phyloP scores from a whole-genome alignment of 2,888 invertebrate species.

The Phortica okadai region DNA sequence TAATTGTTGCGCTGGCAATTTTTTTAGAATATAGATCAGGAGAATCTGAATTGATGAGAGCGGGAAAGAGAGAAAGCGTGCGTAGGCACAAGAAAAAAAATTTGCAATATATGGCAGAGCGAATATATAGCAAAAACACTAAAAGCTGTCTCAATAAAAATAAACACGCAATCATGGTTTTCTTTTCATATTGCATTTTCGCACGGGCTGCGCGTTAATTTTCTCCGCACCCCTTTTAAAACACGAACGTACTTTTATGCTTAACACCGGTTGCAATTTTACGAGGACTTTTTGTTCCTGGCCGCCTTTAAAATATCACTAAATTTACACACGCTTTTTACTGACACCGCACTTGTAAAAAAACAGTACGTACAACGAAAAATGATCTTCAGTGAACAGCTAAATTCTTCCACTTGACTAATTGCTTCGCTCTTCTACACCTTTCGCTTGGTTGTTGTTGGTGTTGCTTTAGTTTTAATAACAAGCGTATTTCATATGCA shows the following conservation, averaged over 20 bases:
- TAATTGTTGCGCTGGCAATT: background rate
- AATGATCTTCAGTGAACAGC: slow-evolving; percentile 13
- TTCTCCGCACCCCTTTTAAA: background rate
- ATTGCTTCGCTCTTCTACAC: slow-evolving; percentile 4
- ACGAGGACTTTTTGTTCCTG: slow-evolving; percentile 55
- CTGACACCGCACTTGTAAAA: too few relatives aligned
- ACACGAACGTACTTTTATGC: slow-evolving; percentile 35
- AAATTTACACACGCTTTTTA: too few relatives aligned
- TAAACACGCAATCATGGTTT: too few relatives aligned
- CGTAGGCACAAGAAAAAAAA: slow-evolving; percentile 17
- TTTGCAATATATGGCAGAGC: background rate
- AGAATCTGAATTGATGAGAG: background rate
- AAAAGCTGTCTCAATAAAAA: too few relatives aligned
- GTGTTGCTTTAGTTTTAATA: slow-evolving; percentile 28
- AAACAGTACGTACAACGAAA: background rate
- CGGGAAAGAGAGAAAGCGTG: background rate
- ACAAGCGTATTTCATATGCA: too few relatives aligned
- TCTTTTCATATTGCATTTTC: too few relatives aligned
- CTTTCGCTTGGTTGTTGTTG: slow-evolving; percentile 10
- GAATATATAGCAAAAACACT: background rate
- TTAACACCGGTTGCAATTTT: slow-evolving; percentile 63
- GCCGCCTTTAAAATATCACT: background rate
- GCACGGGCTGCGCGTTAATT: background rate
- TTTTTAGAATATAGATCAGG: background rate
- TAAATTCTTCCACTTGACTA: slow-evolving; percentile 15